These are phyloP conservation scores for Xanthorhoe spadicearia DNA, from an alignment of 2,888 invertebrate species.

Conservation along the genomic window DNA sequence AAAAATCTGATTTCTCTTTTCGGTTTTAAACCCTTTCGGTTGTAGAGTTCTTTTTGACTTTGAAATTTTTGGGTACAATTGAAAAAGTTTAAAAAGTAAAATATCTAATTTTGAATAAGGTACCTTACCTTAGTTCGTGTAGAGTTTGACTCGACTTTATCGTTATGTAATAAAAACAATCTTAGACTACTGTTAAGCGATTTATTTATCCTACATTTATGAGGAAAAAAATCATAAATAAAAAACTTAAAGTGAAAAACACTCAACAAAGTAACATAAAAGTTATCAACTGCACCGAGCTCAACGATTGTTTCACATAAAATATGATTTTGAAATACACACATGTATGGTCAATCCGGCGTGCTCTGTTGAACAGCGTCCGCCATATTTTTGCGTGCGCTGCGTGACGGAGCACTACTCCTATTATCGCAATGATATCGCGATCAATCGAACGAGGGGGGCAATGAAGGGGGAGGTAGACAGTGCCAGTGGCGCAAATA, in stretches of 20 bases:
- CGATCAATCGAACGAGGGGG: conserved; percentile 80
- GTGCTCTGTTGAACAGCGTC: conserved; percentile 54
- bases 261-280: neutral
- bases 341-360: conserved; percentile 41
- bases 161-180: no score
- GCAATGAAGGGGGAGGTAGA: conserved; percentile 50
- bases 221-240: no score
- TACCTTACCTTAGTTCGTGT: no score
- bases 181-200: no score
- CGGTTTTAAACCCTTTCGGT: conserved; percentile 1
- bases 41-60: neutral
- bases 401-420: conserved; percentile 71
- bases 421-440: conserved; percentile 85
- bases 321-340: conserved; percentile 30
- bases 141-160: no score
- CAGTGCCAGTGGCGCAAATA: conserved; percentile 81
- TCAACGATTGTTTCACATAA: conserved; percentile 13
- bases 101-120: no score
- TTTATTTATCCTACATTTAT: no score
- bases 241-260: neutral
- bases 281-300: neutral
- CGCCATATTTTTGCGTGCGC: conserved; percentile 68
- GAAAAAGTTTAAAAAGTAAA: no score
- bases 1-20: conserved; percentile 46
- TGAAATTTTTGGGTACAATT: neutral